A percentile compares a stretch with the other conserved stretches of the same genome.
phyloP scores from a whole-genome alignment of 2,888 invertebrate genomes.

The Gari tellinella region DNA sequence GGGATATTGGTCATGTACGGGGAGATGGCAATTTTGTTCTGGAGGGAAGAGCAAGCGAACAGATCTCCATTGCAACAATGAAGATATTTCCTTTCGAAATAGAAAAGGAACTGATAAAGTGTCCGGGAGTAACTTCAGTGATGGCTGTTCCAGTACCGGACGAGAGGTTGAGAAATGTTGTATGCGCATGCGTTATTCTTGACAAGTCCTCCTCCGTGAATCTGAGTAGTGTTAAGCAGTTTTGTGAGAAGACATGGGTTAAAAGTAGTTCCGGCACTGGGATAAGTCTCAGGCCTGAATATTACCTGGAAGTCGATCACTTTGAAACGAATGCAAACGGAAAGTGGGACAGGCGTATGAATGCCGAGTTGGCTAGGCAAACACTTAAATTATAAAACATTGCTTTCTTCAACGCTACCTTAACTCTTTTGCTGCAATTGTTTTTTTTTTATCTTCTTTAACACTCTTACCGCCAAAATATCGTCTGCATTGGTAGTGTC shows the following conservation, averaged over 20 bases:
- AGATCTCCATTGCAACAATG: constrained; percentile 22
- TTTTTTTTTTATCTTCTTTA: too few species aligned
- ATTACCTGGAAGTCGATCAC: constrained; percentile 16
- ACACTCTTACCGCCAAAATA: too few species aligned
- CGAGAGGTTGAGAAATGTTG: constrained; percentile 17
- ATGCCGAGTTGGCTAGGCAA: constrained; percentile 4
- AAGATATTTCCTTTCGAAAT: constrained; percentile 35
- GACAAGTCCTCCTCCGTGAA: not conserved
- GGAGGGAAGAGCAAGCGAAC: constrained; percentile 29
- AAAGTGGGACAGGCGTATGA: constrained; percentile 21
- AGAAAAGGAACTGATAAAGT: constrained; percentile 20
- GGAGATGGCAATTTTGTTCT: constrained; percentile 41
- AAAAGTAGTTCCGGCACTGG: not conserved
- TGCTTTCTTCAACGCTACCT: too few species aligned
- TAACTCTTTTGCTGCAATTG: too few species aligned
- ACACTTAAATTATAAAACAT: not conserved
- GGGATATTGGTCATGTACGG: constrained; percentile 27
- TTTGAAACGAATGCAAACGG: constrained; percentile 22
- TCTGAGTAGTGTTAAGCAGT: not conserved
- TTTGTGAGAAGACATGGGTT: constrained; percentile 13
- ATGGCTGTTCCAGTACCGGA: constrained; percentile 41
- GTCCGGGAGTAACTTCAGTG: constrained; percentile 11
- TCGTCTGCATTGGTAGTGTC: too few species aligned
- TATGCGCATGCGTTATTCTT: constrained; percentile 40
- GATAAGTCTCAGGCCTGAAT: constrained; percentile 13